A percentile compares a stretch with the other conserved stretches of the same genome.
Evolutionary conservation across 2,113 vertebrate genomes (phyloP).

Genomic region (Turdus rufiventris): DNA sequence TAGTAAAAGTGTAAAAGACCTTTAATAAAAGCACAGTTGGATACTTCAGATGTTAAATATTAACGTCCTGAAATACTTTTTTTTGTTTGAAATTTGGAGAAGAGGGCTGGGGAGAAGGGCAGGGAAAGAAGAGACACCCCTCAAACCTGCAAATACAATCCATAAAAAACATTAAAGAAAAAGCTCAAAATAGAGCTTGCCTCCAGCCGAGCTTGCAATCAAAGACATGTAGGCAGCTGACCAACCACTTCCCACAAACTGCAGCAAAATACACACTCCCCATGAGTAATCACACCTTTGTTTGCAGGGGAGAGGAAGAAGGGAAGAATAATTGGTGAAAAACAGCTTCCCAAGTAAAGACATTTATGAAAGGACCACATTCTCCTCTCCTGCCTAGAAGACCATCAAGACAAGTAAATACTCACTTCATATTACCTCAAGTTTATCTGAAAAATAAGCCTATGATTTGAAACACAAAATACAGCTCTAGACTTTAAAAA

Average conservation of each 20-base stretch:
- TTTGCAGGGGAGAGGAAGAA: slow-evolving; percentile 56
- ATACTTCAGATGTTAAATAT: slow-evolving; percentile 55
- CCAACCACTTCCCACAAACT: slow-evolving; percentile 59
- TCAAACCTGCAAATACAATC: slow-evolving; percentile 60
- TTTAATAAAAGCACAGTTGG: slow-evolving; percentile 61
- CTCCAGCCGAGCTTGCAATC: slow-evolving; percentile 62
- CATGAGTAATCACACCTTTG: slow-evolving; percentile 66
- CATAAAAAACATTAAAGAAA: slow-evolving; percentile 57
- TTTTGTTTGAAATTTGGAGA: background rate
- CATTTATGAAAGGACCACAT: slow-evolving; percentile 40
- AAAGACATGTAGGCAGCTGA: slow-evolving; percentile 59
- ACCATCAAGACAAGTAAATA: slow-evolving; percentile 24
- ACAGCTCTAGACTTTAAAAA: background rate
- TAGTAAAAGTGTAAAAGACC: slow-evolving; percentile 39
- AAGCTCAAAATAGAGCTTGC: slow-evolving; percentile 56
- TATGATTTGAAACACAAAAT: background rate
- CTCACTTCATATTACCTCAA: background rate
- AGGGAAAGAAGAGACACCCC: slow-evolving; percentile 35
- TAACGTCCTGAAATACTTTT: background rate
- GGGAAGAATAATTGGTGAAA: slow-evolving; percentile 52
- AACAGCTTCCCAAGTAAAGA: slow-evolving; percentile 50
- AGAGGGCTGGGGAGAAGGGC: background rate
- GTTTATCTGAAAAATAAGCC: background rate
- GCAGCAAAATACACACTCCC: slow-evolving; percentile 60
- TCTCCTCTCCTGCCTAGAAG: background rate